Evolutionary conservation across 2,888 invertebrate species (phyloP).

Genomic region (Horisme vitalbata): DNA sequence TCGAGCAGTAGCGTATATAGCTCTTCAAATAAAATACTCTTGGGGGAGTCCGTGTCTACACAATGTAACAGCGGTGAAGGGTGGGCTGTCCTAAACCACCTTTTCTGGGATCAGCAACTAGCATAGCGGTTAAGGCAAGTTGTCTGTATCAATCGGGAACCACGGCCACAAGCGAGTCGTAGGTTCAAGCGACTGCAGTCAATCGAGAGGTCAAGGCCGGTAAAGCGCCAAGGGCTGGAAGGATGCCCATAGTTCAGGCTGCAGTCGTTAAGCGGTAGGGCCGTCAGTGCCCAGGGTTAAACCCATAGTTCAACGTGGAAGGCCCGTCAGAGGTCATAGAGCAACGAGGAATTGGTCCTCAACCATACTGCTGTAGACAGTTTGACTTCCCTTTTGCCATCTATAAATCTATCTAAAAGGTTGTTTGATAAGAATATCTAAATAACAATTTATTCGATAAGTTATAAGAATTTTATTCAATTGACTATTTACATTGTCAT

Average conservation of each 20-base stretch:
- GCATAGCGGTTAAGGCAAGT: not conserved
- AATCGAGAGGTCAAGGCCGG: too few relatives aligned
- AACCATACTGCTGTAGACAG: constrained; percentile 16
- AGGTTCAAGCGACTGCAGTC: constrained; percentile 1
- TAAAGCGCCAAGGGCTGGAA: too few relatives aligned
- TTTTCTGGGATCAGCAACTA: constrained; percentile 6
- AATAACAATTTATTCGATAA: too few relatives aligned
- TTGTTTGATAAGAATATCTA: too few relatives aligned
- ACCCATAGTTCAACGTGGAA: constrained; percentile 5
- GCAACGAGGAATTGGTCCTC: constrained; percentile 12
- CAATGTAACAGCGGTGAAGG: constrained; percentile 16
- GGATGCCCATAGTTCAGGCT: too few relatives aligned
- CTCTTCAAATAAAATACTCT: not conserved
- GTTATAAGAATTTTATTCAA: too few relatives aligned
- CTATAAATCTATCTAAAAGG: too few relatives aligned
- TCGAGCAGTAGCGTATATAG: not conserved
- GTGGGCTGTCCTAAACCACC: constrained; percentile 16
- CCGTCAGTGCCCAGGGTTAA: constrained; percentile 1
- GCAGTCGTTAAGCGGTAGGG: constrained; percentile 4
- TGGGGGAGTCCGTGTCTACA: constrained; percentile 21
- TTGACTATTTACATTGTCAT: too few relatives aligned
- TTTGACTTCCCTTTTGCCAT: constrained; percentile 9
- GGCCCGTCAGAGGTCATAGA: not conserved
- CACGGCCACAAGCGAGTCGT: constrained; percentile 9
- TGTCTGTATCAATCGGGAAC: constrained; percentile 10